Base-by-base conservation (phyloP, 2,113 vertebrate species). In the Enhydra lutris region DNA sequence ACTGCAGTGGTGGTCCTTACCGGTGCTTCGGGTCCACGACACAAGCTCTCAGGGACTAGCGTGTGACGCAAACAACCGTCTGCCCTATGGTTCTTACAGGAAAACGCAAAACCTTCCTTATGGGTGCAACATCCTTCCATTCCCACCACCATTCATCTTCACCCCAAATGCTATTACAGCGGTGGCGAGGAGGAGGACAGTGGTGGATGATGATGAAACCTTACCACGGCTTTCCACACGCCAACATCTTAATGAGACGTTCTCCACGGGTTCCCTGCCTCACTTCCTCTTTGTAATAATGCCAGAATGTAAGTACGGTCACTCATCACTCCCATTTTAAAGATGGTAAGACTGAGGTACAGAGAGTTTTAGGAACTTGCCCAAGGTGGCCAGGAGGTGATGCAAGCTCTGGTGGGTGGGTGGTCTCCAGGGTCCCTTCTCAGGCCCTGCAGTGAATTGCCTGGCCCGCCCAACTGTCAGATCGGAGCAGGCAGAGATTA, bases 271-370 rank as follows among this genome's bases (percentile, higher is more conserved):
- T 57, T 26, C 55, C 21, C 42, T 7, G n/a, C 42, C 59, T 96
- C 26, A 67, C 39, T 80, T 94, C 59, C 55, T 82, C 52, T 79
- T 36, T 91, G 11, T 4, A 20, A n/a, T 12, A 79, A 91, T 23
- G 34, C 80, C 76, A 13, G 67, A 36, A 45, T 4, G 12, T 8
- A 61, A 67, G 63, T 42, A 45, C 1, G 31, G 29, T 34, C 4
- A 10, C 18, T n/a, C 20, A 36, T 36, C 5, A 42, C 1, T 55
- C 52, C 31, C 74, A 89, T 15, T 71, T 71, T 78, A 42, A 17
- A 84, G 81, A 50, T 23, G 50, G 61, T 76, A 92, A 94, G 18
- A 61, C 80, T 42, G 93, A 95, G 84, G 67, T 42, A 69, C 47
- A 55, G 65, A 42, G 63, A 47, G 23, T 39, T 52, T 45, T 36